These are phyloP conservation scores for Drosophila sechellia DNA, from an alignment of 1,140 invertebrate genomes.

Conservation along the genomic window DNA sequence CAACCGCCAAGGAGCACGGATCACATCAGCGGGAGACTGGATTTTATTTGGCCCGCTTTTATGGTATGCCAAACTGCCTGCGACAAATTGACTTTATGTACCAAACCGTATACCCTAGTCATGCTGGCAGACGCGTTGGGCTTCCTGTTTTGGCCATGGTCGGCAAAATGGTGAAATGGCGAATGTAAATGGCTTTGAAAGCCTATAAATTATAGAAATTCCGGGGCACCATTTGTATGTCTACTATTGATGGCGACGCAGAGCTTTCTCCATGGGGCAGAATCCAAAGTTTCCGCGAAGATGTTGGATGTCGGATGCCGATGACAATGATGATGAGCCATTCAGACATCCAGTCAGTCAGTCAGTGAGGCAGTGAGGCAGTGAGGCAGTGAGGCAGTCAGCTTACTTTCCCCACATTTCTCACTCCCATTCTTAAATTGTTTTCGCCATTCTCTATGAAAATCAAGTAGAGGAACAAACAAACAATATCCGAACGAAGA, in stretches of 20 bases:
- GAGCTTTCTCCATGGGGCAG: conserved; percentile 20
- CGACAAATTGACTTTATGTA: conserved; percentile 37
- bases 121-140: conserved; percentile 14
- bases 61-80: conserved; percentile 20
- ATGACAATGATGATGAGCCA: conserved; percentile 30
- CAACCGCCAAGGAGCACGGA: conserved; percentile 15
- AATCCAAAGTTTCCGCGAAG: conserved; percentile 1
- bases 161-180: neutral
- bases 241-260: conserved; percentile 62
- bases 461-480: conserved; percentile 13
- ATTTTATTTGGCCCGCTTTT: conserved; percentile 7
- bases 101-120: neutral
- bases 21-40: conserved; percentile 10
- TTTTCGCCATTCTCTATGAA: conserved; percentile 17
- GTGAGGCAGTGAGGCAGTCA: conserved; percentile 28
- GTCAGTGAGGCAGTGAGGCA: conserved; percentile 5
- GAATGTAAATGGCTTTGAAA: conserved; percentile 42
- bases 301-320: neutral
- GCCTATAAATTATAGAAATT: conserved; percentile 71
- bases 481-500: conserved; percentile 7
- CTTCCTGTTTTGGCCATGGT: conserved; percentile 32
- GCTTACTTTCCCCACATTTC: neutral
- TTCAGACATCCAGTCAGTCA: neutral
- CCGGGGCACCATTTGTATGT: conserved; percentile 53
- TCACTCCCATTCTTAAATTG: conserved; percentile 10